Evolutionary conservation across 2,797 vertebrate genomes (phyloP).

Genomic region (Trematomus bernacchii): DNA sequence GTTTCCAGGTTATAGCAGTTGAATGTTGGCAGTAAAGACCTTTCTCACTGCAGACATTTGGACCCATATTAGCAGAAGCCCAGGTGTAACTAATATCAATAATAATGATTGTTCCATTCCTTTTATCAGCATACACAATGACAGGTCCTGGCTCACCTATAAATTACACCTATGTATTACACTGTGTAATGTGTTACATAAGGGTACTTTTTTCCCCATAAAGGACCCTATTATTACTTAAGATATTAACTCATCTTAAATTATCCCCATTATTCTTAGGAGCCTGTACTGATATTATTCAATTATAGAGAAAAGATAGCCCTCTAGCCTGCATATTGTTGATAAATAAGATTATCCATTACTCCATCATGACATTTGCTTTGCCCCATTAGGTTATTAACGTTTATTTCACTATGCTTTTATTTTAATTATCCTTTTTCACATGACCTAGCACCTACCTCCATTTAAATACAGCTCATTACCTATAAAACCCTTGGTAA

Average conservation of each 20-base stretch:
- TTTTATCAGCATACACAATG: conserved; percentile 2
- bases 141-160: neutral
- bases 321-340: neutral
- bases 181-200: neutral
- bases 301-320: conserved; percentile 10
- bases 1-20: conserved; percentile 8
- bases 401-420: neutral
- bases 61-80: neutral
- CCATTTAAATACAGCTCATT: neutral
- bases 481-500: neutral
- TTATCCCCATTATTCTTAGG: neutral
- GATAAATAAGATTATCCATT: conserved; percentile 1
- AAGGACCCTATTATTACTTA: neutral
- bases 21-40: conserved; percentile 26
- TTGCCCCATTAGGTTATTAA: neutral
- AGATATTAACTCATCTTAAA: conserved; percentile 10
- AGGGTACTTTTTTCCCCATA: neutral
- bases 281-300: neutral
- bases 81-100: conserved; percentile 20
- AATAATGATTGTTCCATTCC: conserved; percentile 6
- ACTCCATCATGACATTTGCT: neutral
- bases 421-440: neutral
- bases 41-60: conserved; percentile 13
- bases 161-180: conserved; percentile 9
- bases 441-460: neutral